Evolutionary conservation across 2,113 vertebrate species (phyloP), one percentile per base, ranked within the genome.

Genomic region (Amphiprion percula): DNA sequence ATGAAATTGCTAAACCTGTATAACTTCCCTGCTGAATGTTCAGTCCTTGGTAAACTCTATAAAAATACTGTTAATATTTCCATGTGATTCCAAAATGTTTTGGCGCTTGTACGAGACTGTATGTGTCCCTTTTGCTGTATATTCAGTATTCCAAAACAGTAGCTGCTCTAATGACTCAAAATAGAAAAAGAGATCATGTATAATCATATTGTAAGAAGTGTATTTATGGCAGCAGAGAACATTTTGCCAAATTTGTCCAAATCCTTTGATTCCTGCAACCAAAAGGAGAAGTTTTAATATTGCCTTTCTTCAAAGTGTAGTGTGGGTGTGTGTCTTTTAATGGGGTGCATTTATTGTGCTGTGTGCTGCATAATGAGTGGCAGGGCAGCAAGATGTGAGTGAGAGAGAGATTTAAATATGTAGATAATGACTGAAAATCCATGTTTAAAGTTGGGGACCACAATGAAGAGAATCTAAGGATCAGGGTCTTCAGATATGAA

Each of bases 21-120:
- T 74, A 82, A 82, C 46, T 58, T 64, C 78, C 65, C 80, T 84
- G 64, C 63, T 94, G 74, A 93, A 93, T 94, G 91, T 93, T 91
- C 71, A 77, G 77, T 91, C 72, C 69, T 88, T 90, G 76, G 72
- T 86, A 80, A 89, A 74, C 64, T 87, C 21, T 87, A 14, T 44
- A 21, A 52, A 93, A 90, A 67, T 50, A 88, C 60, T 85, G 76
- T 89, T 64, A 60, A 85, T 91, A 84, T 82, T 92, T 87, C 72
- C 69, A 72, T 91, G 90, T 92, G 72, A 79, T 85, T 86, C 84
- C 79, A 72, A 83, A 82, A 47, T 55, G 58, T 84, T 84, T 68
- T 74, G 54, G 79, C 90, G 80, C 77, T 82, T 87, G 30, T 87
- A 82, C 54, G 67, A 87, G 78, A 82, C 76, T 59, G 55, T 84